A percentile compares a stretch with the other conserved stretches of the same genome.
Evolutionary conservation across 1,140 invertebrate genomes (phyloP).

Genomic region (Macrotrachela quadricornifera): DNA sequence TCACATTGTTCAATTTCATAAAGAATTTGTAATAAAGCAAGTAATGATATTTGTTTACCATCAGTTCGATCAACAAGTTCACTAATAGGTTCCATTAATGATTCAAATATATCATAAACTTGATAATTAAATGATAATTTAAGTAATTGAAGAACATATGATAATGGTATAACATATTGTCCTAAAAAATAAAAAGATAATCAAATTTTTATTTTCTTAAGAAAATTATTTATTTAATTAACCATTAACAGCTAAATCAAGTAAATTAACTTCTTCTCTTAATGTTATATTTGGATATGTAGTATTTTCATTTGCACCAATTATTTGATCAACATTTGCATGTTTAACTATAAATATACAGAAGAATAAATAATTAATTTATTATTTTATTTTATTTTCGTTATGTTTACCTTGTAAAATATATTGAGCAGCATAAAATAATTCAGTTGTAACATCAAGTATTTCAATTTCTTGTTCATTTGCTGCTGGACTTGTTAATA

Average conservation of each 20-base stretch:
- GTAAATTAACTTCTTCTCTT: too few relatives aligned
- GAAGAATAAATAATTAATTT: too few relatives aligned
- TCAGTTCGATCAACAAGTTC: not conserved
- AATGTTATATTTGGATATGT: too few relatives aligned
- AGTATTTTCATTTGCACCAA: too few relatives aligned
- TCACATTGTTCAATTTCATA: too few relatives aligned
- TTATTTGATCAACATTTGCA: too few relatives aligned
- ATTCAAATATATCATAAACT: constrained; percentile 23
- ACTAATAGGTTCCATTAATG: not conserved
- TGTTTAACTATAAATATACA: too few relatives aligned
- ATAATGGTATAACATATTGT: constrained; percentile 20
- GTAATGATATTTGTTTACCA: not conserved
- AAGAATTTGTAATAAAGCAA: too few relatives aligned
- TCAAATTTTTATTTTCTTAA: too few relatives aligned
- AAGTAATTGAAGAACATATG: constrained; percentile 20
- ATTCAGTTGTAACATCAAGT: constrained; percentile 25
- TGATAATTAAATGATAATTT: constrained; percentile 28
- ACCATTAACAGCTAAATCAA: too few relatives aligned
- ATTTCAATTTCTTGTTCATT: constrained; percentile 25
- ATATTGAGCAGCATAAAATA: constrained; percentile 28
- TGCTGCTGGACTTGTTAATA: constrained; percentile 22
- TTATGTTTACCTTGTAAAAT: constrained; percentile 18
- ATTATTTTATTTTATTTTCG: not conserved
- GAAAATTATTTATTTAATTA: not conserved
- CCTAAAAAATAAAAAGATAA: constrained; percentile 8